A percentile compares a stretch with the other conserved stretches of the same genome.
Evolutionary conservation across 2,888 invertebrate species (phyloP).

Genomic region (Epicampocera succincta): DNA sequence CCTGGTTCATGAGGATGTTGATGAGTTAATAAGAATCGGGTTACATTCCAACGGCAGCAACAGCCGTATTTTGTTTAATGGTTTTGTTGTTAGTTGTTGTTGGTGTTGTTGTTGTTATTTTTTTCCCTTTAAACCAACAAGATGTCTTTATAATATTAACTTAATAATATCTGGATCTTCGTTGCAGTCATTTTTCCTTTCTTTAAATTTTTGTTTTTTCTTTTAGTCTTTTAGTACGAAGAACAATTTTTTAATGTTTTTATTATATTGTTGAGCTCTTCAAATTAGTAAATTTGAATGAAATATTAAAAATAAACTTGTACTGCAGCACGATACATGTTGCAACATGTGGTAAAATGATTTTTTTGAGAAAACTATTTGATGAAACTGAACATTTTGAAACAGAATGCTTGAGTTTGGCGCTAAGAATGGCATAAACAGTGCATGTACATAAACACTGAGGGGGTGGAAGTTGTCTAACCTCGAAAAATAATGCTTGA

Average conservation of each 20-base stretch:
- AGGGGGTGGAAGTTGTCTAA: too few species aligned
- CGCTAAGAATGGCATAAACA: too few species aligned
- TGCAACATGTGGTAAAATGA: not conserved
- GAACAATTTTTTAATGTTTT: conserved; percentile 46
- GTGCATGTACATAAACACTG: too few species aligned
- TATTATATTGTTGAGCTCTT: conserved; percentile 29
- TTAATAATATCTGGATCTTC: conserved; percentile 54
- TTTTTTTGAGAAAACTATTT: not conserved
- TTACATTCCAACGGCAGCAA: conserved; percentile 75
- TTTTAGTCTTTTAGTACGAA: conserved; percentile 19
- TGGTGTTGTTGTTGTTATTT: conserved; percentile 19
- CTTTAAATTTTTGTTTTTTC: conserved; percentile 39
- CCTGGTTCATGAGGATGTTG: conserved; percentile 72
- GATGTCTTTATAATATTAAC: conserved; percentile 67
- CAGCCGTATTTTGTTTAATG: conserved; percentile 61
- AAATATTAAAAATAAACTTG: not conserved
- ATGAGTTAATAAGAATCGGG: conserved; percentile 81
- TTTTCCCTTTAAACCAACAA: conserved; percentile 64
- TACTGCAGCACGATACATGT: not conserved
- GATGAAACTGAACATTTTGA: too few species aligned
- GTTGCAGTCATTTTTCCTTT: conserved; percentile 18
- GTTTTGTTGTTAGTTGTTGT: conserved; percentile 50
- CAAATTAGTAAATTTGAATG: not conserved
- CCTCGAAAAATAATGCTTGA: too few species aligned
- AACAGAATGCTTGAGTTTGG: too few species aligned